Base-by-base conservation (phyloP, 1,140 invertebrate genomes). In the Nylanderia fulva region DNA sequence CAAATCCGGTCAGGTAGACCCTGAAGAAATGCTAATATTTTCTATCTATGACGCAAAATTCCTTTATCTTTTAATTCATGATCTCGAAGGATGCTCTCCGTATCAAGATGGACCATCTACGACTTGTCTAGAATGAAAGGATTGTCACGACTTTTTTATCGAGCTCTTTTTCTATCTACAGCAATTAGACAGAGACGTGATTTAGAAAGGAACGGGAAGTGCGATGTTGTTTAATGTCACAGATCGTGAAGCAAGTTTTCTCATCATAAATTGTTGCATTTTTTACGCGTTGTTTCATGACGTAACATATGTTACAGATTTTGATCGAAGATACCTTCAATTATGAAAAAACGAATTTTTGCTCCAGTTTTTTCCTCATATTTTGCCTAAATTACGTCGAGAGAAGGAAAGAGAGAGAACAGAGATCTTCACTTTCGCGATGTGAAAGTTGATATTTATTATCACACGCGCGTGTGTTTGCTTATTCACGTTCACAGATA, bases 221-320 rank as follows among this genome's bases (percentile, higher is more conserved):
- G 15, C 36, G 27, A 6, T 33, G 24, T 79, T 79, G 56, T 9
- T 79, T 27, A 68, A 79, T 56, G 15, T 13, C 13, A 27, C 21
- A n/a, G 29, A 15, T n/a, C 45, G 42, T 68, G 33, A 68, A 79
- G 36, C 63, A 36, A 18, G 21, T 68, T 56, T 54, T 13, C 21
- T 27, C 63, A 4, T 56, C 27, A 13, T n/a, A n/a, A n/a, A n/a
- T 33, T 45, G 8, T 29, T 11, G 7, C 9, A 48, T 75, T 68
- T 6, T 29, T 11, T n/a, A 29, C 13, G 7, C 21, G 21, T 9
- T n/a, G 21, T 9, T 27, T 77, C 42, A 11, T 6, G 13, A 27
- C 15, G 4, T 6, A 72, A 61, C 86, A 79, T 87, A 85, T 79
- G 86, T 61, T 84, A 84, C 85, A 29, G 33, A 27, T 15, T 7